Evolutionary conservation across 2,113 vertebrate genomes (phyloP), one percentile per base, ranked within the genome.

Genomic region (Tenebrosternarchus preto): DNA sequence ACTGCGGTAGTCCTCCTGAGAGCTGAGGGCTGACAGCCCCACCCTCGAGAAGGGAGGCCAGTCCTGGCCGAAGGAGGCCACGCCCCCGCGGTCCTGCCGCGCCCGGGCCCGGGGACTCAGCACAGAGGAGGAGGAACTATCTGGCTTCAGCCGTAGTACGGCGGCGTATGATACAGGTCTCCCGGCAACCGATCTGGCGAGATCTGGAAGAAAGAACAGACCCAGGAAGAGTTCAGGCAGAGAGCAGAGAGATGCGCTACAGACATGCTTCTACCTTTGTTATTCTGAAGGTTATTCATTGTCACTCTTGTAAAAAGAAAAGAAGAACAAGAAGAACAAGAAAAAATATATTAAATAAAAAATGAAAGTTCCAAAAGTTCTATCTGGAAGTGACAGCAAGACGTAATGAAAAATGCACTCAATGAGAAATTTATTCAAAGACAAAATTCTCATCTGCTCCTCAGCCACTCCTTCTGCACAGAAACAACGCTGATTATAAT

Each of bases 81-180:
- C 43, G 12, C 43, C 43, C 11, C 92, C 64, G 88, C 85, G 90
- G 82, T 89, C 90, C 73, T 93, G 91, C 67, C 91, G 91, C 43
- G 93, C 90, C 89, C 95, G 93, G 85, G 77, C 86, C 84, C 93
- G 94, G 43, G 94, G 90, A 83, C 86, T 93, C 81, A 94, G 91
- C 69, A 91, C 55, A 55, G 95, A 92, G 56, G 84, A 82, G 1
- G 93, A 89, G 8, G 94, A 94, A 80, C 95, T 94, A 78, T 92
- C 95, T 8, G 93, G 87, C 91, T 93, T 98, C 89, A 96, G 95
- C 86, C 95, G 93, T 84, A 97, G 78, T 70, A 97, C 92, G 33
- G 96, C 93, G 79, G 95, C 93, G 70, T 97, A 95, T 19, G 96
- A 93, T 29, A 95, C 90, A 0, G 95, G 93, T 71, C 95, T 86